Evolutionary conservation across 1,140 invertebrate genomes (phyloP).

Genomic region (Bombus huntii): DNA sequence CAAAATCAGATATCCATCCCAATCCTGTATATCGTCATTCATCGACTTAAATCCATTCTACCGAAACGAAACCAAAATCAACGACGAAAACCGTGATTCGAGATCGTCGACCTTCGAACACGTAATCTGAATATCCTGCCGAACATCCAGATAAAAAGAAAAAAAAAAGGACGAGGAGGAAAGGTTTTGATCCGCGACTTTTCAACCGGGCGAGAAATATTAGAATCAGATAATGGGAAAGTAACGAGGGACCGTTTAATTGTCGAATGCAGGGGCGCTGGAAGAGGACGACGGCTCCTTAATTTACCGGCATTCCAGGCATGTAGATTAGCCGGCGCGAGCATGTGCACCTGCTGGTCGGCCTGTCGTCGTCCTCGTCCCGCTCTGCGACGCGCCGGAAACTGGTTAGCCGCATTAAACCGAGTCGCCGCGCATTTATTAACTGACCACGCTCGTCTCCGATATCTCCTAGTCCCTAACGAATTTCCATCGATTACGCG

Average conservation of each 20-base stretch:
- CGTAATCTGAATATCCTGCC: background rate
- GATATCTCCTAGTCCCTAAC: slow-evolving; percentile 26
- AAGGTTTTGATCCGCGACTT: background rate
- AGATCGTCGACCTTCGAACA: background rate
- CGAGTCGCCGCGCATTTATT: slow-evolving; percentile 50
- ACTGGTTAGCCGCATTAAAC: slow-evolving; percentile 63
- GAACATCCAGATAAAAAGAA: no score
- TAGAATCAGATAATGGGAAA: slow-evolving; percentile 49
- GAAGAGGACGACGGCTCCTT: slow-evolving; percentile 31
- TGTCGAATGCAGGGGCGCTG: slow-evolving; percentile 30
- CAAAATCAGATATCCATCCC: no score
- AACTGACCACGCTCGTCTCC: background rate
- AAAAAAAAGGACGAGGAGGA: background rate
- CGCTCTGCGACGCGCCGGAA: background rate
- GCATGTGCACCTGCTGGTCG: slow-evolving; percentile 49
- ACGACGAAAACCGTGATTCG: no score
- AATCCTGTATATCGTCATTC: no score
- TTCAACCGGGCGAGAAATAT: slow-evolving; percentile 30
- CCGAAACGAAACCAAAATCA: no score
- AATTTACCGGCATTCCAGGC: slow-evolving; percentile 71
- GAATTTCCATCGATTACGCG: slow-evolving; percentile 57
- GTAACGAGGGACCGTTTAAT: slow-evolving; percentile 56
- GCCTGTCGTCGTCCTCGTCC: slow-evolving; percentile 38
- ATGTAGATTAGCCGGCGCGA: slow-evolving; percentile 67
- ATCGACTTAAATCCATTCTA: no score